Percentiles rank a stretch among this genome's conserved stretches.
Evolutionary conservation across 2,797 vertebrate genomes (phyloP).

Genomic region (Intellagama lesueurii): DNA sequence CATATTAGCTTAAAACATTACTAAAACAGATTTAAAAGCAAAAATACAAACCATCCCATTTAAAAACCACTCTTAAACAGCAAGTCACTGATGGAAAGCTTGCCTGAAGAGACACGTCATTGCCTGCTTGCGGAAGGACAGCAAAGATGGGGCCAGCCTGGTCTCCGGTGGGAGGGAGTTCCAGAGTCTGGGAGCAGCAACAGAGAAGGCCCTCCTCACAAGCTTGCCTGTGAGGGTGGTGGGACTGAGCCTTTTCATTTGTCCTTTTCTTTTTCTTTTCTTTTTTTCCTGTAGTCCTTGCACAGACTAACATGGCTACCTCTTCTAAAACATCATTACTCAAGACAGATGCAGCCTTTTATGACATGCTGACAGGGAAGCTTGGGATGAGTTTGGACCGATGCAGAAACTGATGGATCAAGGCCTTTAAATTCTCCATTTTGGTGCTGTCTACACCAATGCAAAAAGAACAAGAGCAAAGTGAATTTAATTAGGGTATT

Average conservation of each 20-base stretch:
- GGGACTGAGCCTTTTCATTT: no score
- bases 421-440: not conserved
- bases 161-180: not conserved
- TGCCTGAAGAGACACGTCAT: not conserved
- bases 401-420: rapidly evolving
- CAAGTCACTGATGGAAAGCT: no score
- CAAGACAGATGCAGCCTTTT: not conserved
- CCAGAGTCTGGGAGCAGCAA: not conserved
- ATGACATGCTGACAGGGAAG: not conserved
- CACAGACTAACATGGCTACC: no score
- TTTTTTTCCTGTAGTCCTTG: no score
- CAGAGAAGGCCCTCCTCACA: not conserved
- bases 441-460: not conserved
- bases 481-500: constrained; percentile 2
- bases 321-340: no score
- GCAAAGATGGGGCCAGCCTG: no score
- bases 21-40: no score
- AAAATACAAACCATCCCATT: no score
- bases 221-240: not conserved
- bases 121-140: not conserved
- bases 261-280: no score
- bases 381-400: not conserved
- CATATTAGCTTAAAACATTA: no score
- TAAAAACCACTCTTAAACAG: no score
- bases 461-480: not conserved